Evolutionary conservation across 1,140 invertebrate species (phyloP).

Genomic region (Drosophila setifemur): DNA sequence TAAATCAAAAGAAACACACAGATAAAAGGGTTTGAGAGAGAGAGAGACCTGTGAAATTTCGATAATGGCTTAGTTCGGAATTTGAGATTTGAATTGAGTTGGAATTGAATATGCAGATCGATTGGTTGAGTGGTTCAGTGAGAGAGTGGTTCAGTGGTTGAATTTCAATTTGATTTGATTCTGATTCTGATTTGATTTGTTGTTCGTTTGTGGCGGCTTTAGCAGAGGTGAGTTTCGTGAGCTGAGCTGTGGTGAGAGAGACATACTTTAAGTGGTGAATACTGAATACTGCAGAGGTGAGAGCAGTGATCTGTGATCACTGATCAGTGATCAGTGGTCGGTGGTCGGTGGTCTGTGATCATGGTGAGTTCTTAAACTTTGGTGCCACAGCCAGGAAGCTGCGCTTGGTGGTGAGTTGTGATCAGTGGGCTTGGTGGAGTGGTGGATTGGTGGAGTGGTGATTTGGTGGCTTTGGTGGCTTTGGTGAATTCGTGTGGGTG

Average conservation of each 20-base stretch:
- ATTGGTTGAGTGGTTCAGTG: conserved; percentile 56
- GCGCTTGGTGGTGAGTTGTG: conserved; percentile 37
- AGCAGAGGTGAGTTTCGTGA: conserved; percentile 59
- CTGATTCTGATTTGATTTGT: conserved; percentile 39
- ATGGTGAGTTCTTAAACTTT: conserved; percentile 33
- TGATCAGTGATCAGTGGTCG: conserved; percentile 32
- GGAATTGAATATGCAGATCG: conserved; percentile 30
- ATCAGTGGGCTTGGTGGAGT: conserved; percentile 34
- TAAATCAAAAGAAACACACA: conserved; percentile 47
- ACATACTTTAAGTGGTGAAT: conserved; percentile 61
- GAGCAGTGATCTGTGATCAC: conserved; percentile 26
- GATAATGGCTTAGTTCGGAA: conserved; percentile 74
- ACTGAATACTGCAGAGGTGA: conserved; percentile 36
- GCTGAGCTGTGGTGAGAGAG: conserved; percentile 60
- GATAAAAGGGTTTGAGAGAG: conserved; percentile 36
- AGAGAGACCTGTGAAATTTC: conserved; percentile 79
- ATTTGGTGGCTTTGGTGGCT: conserved; percentile 7
- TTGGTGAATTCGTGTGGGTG: conserved; percentile 29
- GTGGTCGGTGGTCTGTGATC: conserved; percentile 40
- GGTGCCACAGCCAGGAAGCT: conserved; percentile 24
- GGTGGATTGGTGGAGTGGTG: conserved; percentile 25
- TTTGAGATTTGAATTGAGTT: conserved; percentile 54
- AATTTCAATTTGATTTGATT: conserved; percentile 34
- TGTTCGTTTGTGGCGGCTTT: conserved; percentile 43
- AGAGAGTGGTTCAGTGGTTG: conserved; percentile 38